These are phyloP conservation scores for Equus quagga DNA, from an alignment of 2,113 vertebrate species.

Conservation along the genomic window DNA sequence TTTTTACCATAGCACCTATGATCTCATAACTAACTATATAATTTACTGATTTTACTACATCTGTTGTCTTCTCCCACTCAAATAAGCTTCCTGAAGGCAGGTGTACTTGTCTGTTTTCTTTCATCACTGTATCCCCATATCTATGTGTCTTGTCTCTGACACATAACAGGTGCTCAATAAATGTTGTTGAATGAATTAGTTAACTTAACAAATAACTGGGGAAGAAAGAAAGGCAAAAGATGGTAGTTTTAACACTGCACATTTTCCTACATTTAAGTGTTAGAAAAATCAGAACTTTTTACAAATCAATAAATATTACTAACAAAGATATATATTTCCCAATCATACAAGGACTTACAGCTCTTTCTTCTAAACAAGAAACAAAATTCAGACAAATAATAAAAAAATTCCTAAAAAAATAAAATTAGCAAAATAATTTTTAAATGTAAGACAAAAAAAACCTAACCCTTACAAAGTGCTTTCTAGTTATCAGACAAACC, in stretches of 20 bases:
- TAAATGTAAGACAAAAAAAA: background rate
- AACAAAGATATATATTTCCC: background rate
- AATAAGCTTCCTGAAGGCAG: background rate
- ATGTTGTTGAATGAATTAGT: background rate
- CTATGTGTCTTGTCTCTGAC: background rate
- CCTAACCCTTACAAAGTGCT: background rate
- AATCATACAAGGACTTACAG: background rate
- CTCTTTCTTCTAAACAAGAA: background rate
- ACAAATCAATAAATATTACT: background rate
- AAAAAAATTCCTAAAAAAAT: background rate
- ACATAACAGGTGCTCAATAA: background rate
- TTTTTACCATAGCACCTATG: background rate
- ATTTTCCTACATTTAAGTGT: background rate
- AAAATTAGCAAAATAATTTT: slow-evolving; percentile 24
- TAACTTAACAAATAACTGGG: background rate
- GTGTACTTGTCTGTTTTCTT: background rate
- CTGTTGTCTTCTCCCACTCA: background rate
- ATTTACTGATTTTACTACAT: background rate
- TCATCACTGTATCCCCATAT: background rate
- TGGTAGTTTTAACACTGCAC: background rate
- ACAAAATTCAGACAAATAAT: background rate
- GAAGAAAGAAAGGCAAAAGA: background rate
- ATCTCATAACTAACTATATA: background rate
- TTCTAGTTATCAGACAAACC: background rate
- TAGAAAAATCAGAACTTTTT: slow-evolving; percentile 16